Evolutionary conservation across 1,140 invertebrate genomes (phyloP).

Genomic region (Lucilia cuprina): DNA sequence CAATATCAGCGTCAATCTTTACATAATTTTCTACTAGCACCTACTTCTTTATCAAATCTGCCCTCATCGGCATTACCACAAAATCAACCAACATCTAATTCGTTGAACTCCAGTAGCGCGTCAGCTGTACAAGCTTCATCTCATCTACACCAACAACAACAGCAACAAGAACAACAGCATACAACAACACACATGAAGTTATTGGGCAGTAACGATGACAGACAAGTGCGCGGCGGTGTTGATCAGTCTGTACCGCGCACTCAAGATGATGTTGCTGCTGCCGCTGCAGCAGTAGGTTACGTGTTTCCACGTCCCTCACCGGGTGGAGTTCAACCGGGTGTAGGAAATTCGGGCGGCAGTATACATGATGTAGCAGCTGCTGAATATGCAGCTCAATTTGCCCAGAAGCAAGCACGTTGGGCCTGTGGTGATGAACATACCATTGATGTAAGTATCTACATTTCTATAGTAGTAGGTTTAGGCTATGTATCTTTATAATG

Average conservation of each 20-base stretch:
- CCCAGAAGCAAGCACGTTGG: constrained; percentile 59
- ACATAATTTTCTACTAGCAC: constrained; percentile 41
- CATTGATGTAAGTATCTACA: constrained; percentile 60
- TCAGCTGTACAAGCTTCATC: constrained; percentile 8
- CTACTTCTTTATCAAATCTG: constrained; percentile 39
- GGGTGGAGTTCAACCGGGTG: constrained; percentile 33
- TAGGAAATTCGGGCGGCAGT: constrained; percentile 39
- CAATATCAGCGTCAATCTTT: constrained; percentile 43
- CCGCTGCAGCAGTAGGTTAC: constrained; percentile 56
- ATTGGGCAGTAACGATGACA: constrained; percentile 60
- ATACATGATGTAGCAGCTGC: constrained; percentile 54
- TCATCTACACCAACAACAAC: constrained; percentile 40
- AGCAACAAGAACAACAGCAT: constrained; percentile 45
- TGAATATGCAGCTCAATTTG: constrained; percentile 58
- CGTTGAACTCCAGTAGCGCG: not conserved
- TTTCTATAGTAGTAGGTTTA: not conserved
- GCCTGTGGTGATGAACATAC: constrained; percentile 59
- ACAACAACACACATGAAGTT: constrained; percentile 60
- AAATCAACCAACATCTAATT: not conserved
- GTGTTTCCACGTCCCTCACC: constrained; percentile 58
- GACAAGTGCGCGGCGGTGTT: constrained; percentile 55
- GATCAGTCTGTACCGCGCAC: constrained; percentile 48
- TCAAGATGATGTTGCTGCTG: constrained; percentile 48
- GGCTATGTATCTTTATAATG: no score
- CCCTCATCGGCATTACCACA: constrained; percentile 20